Evolutionary conservation across 2,797 vertebrate species (phyloP).

Genomic region (Uromys caudimaculatus): DNA sequence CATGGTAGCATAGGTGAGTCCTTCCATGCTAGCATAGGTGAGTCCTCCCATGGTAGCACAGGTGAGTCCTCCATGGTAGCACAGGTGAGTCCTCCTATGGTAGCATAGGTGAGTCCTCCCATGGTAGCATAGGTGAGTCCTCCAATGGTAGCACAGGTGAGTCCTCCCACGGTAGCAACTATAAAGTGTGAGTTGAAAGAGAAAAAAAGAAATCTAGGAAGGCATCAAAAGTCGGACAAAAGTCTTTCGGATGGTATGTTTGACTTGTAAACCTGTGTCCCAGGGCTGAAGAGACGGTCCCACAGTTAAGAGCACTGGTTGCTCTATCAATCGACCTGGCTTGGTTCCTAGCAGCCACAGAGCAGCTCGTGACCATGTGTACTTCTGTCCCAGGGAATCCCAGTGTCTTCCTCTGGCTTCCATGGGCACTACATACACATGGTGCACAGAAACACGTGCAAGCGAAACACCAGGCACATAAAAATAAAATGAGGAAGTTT

Average conservation of each 20-base stretch:
- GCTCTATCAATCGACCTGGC: background rate
- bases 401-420: background rate
- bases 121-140: background rate
- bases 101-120: background rate
- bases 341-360: background rate
- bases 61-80: background rate
- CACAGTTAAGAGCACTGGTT: background rate
- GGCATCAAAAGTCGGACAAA: background rate
- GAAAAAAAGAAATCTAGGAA: background rate
- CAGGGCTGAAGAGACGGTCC: background rate
- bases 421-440: background rate
- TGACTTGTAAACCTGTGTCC: background rate
- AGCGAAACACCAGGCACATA: background rate
- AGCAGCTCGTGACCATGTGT: background rate
- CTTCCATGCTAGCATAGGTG: no score
- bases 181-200: background rate
- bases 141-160: background rate
- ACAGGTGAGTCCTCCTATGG: background rate
- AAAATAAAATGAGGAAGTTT: background rate
- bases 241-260: background rate
- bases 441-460: background rate
- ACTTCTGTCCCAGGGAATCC: background rate
- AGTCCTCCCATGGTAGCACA: background rate
- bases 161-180: background rate
- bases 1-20: no score